Conservation (phyloP, 2,113 vertebrate species). For the Anolis sagrei region DNA sequence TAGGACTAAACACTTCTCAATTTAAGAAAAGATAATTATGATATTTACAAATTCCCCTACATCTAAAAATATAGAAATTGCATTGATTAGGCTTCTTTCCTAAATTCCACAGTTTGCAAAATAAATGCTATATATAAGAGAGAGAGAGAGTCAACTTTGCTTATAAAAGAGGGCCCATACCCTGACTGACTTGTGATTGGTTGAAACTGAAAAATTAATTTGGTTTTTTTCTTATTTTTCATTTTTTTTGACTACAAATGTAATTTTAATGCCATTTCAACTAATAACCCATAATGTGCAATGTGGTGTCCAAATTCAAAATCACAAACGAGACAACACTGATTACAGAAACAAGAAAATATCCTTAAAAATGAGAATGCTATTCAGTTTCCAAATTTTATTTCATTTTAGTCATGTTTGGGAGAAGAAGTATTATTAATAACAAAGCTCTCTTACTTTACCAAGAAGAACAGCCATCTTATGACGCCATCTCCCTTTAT, state of each 20-base stretch:
- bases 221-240: neutral
- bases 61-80: neutral
- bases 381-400: neutral
- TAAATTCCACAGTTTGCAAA: neutral
- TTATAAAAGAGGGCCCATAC: neutral
- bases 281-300: neutral
- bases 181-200: neutral
- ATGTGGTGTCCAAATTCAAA: neutral
- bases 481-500: slow-evolving; percentile 98
- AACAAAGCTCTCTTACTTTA: slow-evolving; percentile 85
- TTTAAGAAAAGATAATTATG: neutral
- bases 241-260: neutral
- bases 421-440: neutral
- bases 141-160: too few relatives aligned
- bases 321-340: neutral
- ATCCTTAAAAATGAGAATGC: neutral
- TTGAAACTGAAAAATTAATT: neutral
- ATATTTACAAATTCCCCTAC: neutral
- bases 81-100: neutral
- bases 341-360: neutral
- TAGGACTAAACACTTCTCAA: neutral
- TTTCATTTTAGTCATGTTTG: neutral
- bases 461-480: slow-evolving; percentile 98
- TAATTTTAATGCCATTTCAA: neutral
- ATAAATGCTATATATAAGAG: neutral